Base-by-base conservation (phyloP, 2,113 vertebrate species). In the Psittacula cyanocephala region DNA sequence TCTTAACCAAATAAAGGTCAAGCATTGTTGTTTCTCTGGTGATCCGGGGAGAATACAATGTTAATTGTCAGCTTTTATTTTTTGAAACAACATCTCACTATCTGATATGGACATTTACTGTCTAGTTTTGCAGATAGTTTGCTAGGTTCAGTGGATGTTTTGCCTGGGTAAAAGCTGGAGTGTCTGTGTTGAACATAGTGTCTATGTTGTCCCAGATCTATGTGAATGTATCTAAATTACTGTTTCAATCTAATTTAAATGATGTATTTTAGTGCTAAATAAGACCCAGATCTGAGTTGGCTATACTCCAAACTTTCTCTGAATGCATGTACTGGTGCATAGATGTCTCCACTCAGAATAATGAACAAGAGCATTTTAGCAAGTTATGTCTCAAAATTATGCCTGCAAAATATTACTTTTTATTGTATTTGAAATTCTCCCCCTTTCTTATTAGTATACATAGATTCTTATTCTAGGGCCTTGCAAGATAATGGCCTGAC, bases 1-100 rank as follows among this genome's bases (percentile, higher is more conserved):
- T 4, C 33, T 41, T 91, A 85, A 70, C 64, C 60, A 84, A 92
- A 64, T 77, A 89, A 95, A 93, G 87, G 91, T 95, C 92, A 93
- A 60, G 37, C 76, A 50, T 89, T 93, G 86, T 91, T 96, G 18
- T 94, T 92, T 83, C 71, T 55, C 84, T 81, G 35, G 50, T 80
- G 75, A 85, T 89, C 84, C 11, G 0, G 28, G 74, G 81, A 89
- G 64, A 89, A 77, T n/a, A 53, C n/a, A 95, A 81, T 68, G 13
- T 23, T 80, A 50, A 67, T 91, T 92, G 46, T 78, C 55, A 88
- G 37, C 31, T 85, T 67, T 80, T 72, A 64, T 80, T 84, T 78
- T 81, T 80, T 84, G 37, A 85, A 86, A 83, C 46, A 60, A 19
- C 65, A 8, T 67, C 20, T 87, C 53, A 33, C 29, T 75, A 13